phyloP scores from a whole-genome alignment of 2,888 invertebrate genomes.

The Fragum fragum region DNA sequence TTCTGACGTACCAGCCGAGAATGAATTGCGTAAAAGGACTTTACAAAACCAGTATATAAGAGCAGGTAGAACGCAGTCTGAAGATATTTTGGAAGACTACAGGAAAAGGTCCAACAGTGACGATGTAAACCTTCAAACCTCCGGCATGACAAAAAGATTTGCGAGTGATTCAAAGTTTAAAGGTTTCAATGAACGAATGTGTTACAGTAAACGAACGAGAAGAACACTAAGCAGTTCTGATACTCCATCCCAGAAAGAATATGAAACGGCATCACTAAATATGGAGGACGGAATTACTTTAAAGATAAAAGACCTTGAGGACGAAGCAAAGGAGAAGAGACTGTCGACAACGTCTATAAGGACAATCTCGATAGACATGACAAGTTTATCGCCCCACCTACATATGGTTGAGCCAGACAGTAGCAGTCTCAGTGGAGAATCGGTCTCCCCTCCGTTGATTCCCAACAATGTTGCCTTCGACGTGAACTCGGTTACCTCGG shows the following conservation, averaged over 20 bases:
- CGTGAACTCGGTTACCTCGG: constrained; percentile 49
- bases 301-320: background rate
- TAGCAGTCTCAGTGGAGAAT: background rate
- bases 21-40: background rate
- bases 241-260: no score
- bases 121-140: background rate
- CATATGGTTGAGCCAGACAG: background rate
- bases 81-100: background rate
- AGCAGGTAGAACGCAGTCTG: background rate
- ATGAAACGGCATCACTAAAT: no score
- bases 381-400: constrained; percentile 5
- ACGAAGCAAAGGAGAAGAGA: background rate
- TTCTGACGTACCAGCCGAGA: background rate
- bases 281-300: no score
- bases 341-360: background rate
- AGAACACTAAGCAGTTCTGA: no score
- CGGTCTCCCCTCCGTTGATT: constrained; percentile 39
- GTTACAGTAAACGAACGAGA: no score
- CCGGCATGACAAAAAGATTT: no score
- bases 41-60: background rate
- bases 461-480: constrained; percentile 34
- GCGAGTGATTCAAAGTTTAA: background rate
- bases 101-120: background rate
- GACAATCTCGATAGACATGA: constrained; percentile 9
- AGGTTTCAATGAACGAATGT: background rate